Conservation (phyloP, 2,888 invertebrate species). For the Limulus polyphemus region DNA sequence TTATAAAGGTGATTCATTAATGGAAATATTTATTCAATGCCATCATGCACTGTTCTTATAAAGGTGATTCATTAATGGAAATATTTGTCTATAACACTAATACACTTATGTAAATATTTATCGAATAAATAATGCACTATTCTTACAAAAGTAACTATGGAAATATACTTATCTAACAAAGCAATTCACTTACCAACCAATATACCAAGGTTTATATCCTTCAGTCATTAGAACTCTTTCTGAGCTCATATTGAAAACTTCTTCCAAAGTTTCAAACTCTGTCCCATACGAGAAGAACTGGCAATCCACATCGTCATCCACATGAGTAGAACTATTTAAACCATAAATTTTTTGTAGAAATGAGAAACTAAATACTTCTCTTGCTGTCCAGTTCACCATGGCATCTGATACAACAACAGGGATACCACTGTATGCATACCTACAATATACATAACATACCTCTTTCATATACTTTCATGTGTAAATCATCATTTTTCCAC, state of each 20-base stretch:
- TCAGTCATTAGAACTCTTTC: conserved; percentile 52
- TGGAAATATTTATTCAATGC: no score
- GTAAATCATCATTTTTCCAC: no score
- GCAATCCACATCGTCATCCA: conserved; percentile 48
- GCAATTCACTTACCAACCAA: conserved; percentile 48
- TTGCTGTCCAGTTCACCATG: conserved; percentile 64
- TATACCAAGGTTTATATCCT: conserved; percentile 54
- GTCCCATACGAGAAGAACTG: conserved; percentile 91
- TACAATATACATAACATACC: conserved; percentile 24
- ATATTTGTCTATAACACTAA: no score
- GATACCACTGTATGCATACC: conserved; percentile 56
- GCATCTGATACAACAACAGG: conserved; percentile 81
- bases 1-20: no score
- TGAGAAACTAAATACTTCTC: conserved; percentile 59
- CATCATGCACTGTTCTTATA: no score
- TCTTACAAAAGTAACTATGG: no score
- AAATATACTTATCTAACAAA: no score
- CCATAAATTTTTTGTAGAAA: conserved; percentile 61
- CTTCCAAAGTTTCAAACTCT: conserved; percentile 58
- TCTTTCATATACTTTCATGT: no score
- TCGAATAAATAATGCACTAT: no score
- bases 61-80: no score
- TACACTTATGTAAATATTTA: no score
- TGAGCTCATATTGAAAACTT: conserved; percentile 68
- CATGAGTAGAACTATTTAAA: neutral